A percentile compares a stretch with the other conserved stretches of the same genome.
phyloP scores from a whole-genome alignment of 2,113 vertebrate species.

The Syngnathoides biaculeatus region DNA sequence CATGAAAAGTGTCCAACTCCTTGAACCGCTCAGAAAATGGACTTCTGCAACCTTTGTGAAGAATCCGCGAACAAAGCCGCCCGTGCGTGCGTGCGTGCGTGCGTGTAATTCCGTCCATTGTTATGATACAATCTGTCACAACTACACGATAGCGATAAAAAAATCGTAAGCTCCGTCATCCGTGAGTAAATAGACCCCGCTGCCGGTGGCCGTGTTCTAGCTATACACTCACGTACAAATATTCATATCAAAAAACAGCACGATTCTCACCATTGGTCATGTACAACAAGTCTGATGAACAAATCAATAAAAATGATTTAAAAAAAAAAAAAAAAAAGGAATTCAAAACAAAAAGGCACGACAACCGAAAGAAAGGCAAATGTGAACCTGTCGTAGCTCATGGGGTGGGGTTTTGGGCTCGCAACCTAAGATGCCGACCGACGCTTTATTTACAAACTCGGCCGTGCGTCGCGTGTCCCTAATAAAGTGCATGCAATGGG shows the following conservation, averaged over 20 bases:
- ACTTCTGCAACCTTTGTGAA: neutral
- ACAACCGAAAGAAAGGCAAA: constrained; percentile 74
- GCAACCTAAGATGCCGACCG: constrained; percentile 74
- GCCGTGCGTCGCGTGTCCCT: constrained; percentile 95
- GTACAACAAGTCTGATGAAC: constrained; percentile 73
- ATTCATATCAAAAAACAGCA: constrained; percentile 80
- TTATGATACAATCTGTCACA: neutral
- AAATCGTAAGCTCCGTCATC: neutral
- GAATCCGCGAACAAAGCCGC: neutral
- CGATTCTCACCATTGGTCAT: constrained; percentile 78
- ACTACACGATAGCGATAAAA: neutral
- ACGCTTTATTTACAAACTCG: constrained; percentile 99
- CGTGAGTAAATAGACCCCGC: neutral
- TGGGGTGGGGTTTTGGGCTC: neutral
- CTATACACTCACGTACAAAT: constrained; percentile 78
- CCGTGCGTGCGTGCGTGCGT: neutral
- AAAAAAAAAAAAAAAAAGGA: constrained; percentile 46
- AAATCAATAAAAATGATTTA: constrained; percentile 63
- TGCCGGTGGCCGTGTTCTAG: constrained; percentile 53
- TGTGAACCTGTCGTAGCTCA: constrained; percentile 54
- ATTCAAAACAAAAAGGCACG: constrained; percentile 62
- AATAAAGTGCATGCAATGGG: constrained; percentile 97
- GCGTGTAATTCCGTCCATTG: neutral
- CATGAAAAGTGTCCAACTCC: neutral
- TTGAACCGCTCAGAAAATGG: neutral